A percentile compares a stretch with the other conserved stretches of the same genome.
Conservation (phyloP, 1,140 invertebrate species). For the Homarus americanus region DNA sequence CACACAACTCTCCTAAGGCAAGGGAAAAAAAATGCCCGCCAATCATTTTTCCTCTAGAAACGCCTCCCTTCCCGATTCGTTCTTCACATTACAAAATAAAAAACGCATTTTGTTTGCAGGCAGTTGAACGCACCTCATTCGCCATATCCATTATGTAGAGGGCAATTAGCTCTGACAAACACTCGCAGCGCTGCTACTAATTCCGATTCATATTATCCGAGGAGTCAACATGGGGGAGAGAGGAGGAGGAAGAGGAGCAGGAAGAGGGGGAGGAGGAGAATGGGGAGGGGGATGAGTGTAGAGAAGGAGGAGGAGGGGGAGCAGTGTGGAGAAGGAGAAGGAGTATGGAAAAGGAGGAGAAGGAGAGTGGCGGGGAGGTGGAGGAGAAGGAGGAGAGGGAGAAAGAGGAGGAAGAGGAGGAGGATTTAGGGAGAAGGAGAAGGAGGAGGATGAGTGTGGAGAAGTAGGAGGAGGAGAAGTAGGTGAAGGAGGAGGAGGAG, state of each 20-base stretch:
- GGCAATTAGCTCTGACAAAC: conserved; percentile 67
- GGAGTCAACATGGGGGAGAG: conserved; percentile 49
- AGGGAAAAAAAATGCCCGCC: conserved; percentile 21
- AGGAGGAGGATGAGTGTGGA: not conserved
- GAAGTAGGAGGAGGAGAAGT: not conserved
- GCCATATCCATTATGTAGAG: conserved; percentile 69
- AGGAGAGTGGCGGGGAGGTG: not conserved
- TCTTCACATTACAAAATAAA: conserved; percentile 37
- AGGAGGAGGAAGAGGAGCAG: not conserved
- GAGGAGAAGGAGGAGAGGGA: not conserved
- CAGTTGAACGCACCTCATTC: conserved; percentile 63
- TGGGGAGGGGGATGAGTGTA: too few species aligned
- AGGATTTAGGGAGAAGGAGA: not conserved
- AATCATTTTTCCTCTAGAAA: conserved; percentile 29
- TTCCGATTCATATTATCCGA: conserved; percentile 66
- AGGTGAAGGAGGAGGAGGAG: not conserved
- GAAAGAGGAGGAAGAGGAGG: not conserved
- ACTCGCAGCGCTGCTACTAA: conserved; percentile 59
- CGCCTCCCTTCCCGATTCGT: conserved; percentile 22
- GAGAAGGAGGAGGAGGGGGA: conserved; percentile 9
- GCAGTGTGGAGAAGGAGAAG: not conserved
- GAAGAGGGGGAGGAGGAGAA: not conserved
- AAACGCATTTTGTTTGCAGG: conserved; percentile 57
- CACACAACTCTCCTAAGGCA: conserved; percentile 8
- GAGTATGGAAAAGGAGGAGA: not conserved